These are phyloP conservation scores for Suricata suricatta DNA, from an alignment of 2,113 vertebrate species.

Conservation along the genomic window DNA sequence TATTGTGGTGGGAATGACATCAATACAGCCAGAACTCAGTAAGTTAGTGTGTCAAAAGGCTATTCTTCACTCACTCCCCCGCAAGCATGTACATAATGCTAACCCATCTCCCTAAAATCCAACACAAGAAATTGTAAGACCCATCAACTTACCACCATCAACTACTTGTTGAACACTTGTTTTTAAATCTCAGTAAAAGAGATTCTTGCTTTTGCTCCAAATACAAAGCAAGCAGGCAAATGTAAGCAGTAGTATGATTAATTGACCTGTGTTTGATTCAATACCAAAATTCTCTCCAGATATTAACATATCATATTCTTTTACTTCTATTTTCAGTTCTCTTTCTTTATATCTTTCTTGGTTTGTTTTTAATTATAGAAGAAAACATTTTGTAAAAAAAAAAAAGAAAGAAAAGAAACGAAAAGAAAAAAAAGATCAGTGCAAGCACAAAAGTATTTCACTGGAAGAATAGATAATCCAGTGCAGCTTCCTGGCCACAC, in stretches of 20 bases:
- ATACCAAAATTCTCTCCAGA: background rate
- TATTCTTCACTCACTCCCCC: background rate
- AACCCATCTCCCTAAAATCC: background rate
- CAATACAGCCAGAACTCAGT: background rate
- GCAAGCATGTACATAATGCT: rapidly evolving
- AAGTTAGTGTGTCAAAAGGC: background rate
- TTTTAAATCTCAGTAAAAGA: background rate
- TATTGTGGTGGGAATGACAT: background rate
- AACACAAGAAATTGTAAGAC: background rate
- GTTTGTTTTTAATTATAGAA: background rate
- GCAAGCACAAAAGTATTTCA: background rate
- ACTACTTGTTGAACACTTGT: background rate
- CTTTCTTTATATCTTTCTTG: background rate
- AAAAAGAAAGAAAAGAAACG: no score
- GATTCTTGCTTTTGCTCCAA: background rate
- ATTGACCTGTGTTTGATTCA: background rate
- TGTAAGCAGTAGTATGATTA: background rate
- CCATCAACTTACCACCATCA: background rate
- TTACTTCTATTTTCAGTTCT: background rate
- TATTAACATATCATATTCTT: background rate
- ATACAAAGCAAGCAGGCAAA: background rate
- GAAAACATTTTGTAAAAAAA: background rate
- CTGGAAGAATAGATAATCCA: background rate
- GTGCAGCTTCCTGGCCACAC: background rate
- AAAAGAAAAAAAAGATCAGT: background rate